These are phyloP conservation scores for Rhynchotus rufescens DNA, from an alignment of 2,797 vertebrate species.

Conservation along the genomic window DNA sequence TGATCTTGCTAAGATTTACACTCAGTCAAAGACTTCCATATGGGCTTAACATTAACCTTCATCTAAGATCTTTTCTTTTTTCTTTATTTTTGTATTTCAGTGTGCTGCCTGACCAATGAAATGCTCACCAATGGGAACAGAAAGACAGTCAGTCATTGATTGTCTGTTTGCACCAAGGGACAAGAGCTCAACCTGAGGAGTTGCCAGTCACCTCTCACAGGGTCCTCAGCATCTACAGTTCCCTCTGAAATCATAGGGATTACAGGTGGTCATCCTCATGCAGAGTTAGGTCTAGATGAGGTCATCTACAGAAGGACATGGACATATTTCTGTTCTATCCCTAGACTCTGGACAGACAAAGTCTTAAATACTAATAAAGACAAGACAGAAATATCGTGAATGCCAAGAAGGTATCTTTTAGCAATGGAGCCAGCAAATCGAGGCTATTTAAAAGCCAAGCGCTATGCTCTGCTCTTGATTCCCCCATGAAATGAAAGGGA, in stretches of 20 bases:
- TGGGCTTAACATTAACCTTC: neutral
- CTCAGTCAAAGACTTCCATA: neutral
- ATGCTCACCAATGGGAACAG: neutral
- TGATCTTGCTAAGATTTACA: neutral
- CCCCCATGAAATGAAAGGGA: neutral
- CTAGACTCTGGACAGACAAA: rapidly evolving
- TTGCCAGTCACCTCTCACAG: rapidly evolving
- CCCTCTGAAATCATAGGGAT: rapidly evolving
- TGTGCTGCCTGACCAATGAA: neutral
- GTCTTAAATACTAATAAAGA: neutral
- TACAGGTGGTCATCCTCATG: rapidly evolving
- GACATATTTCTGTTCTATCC: rapidly evolving
- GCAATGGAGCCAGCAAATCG: rapidly evolving
- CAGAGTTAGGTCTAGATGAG: neutral
- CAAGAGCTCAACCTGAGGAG: neutral
- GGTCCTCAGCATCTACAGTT: neutral
- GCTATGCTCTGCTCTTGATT: neutral
- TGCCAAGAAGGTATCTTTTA: neutral
- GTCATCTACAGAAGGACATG: neutral
- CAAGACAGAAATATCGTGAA: neutral
- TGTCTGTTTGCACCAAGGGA: no score
- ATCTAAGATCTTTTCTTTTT: neutral
- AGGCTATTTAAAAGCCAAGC: neutral
- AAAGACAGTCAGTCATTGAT: neutral
- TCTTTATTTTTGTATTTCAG: neutral